phyloP scores from a whole-genome alignment of 1,140 invertebrate genomes.

The Tetraneura akinire region DNA sequence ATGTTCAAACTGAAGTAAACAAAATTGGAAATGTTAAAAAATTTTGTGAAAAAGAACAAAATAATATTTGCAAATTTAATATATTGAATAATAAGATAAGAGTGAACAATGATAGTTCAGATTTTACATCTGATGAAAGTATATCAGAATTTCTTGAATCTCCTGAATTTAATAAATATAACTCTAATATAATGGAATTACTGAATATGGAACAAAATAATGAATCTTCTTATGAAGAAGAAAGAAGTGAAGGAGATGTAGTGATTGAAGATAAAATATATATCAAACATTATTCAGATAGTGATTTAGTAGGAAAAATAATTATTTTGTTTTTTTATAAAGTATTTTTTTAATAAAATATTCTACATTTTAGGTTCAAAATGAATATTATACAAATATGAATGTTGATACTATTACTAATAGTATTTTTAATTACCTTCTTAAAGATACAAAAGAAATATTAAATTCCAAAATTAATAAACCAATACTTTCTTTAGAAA shows the following conservation, averaged over 20 bases:
- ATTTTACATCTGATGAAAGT: slow-evolving; percentile 7
- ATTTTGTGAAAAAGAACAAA: not conserved
- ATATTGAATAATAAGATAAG: not conserved
- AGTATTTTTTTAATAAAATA: not conserved
- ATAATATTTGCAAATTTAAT: not conserved
- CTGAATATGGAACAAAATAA: not conserved
- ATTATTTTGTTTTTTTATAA: no score
- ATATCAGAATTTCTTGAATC: not conserved
- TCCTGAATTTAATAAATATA: not conserved
- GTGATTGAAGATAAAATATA: slow-evolving; percentile 44
- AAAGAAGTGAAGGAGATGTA: slow-evolving; percentile 43
- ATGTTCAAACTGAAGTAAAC: not conserved
- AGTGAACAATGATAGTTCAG: slow-evolving; percentile 10
- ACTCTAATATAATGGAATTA: not conserved
- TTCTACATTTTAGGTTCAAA: slow-evolving; percentile 28
- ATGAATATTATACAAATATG: not conserved
- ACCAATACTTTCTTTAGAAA: not conserved
- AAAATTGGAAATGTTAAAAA: not conserved
- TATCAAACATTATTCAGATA: slow-evolving; percentile 14
- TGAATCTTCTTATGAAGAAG: slow-evolving; percentile 45
- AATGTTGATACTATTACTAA: slow-evolving; percentile 24
- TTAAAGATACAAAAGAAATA: slow-evolving; percentile 4
- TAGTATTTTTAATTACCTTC: slow-evolving; percentile 15
- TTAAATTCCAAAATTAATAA: not conserved
- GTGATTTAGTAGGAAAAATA: slow-evolving; percentile 1